A percentile compares a stretch with the other conserved stretches of the same genome.
phyloP scores from a whole-genome alignment of 2,797 vertebrate species.

The Paratrypauchen microcephalus region DNA sequence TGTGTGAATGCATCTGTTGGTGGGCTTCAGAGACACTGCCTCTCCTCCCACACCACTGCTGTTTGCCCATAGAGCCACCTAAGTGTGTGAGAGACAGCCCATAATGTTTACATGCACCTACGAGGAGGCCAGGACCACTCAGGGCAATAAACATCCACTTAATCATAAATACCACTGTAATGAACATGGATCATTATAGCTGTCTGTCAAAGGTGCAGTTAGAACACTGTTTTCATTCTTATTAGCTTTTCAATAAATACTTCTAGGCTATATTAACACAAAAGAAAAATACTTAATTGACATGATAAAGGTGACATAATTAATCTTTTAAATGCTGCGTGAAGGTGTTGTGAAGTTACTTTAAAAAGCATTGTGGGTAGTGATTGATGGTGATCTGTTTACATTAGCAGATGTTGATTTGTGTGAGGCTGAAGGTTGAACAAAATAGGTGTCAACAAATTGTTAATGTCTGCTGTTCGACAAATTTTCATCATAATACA shows the following conservation, averaged over 20 bases:
- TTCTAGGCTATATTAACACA: slow-evolving; percentile 34
- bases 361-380: slow-evolving; percentile 3
- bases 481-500: background rate
- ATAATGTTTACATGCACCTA: slow-evolving; percentile 72
- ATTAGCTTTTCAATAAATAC: slow-evolving; percentile 34
- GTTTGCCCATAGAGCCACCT: slow-evolving; percentile 54
- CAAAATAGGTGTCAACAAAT: background rate
- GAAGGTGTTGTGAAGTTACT: background rate
- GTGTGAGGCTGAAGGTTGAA: background rate
- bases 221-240: slow-evolving; percentile 33
- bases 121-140: slow-evolving; percentile 61
- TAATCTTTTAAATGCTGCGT: background rate
- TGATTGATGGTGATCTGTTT: background rate
- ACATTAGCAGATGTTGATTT: background rate
- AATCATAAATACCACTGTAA: slow-evolving; percentile 60
- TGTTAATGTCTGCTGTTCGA: background rate
- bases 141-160: slow-evolving; percentile 64
- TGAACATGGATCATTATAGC: slow-evolving; percentile 49
- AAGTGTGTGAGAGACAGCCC: slow-evolving; percentile 49
- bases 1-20: slow-evolving; percentile 61
- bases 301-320: slow-evolving; percentile 6
- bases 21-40: slow-evolving; percentile 58
- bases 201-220: slow-evolving; percentile 56
- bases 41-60: slow-evolving; percentile 73
- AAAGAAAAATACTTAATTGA: slow-evolving; percentile 11